Percentiles rank a stretch among this genome's conserved stretches.
These are phyloP conservation scores for Xylophagus ater DNA, from an alignment of 2,888 invertebrate genomes.

Conservation along the genomic window DNA sequence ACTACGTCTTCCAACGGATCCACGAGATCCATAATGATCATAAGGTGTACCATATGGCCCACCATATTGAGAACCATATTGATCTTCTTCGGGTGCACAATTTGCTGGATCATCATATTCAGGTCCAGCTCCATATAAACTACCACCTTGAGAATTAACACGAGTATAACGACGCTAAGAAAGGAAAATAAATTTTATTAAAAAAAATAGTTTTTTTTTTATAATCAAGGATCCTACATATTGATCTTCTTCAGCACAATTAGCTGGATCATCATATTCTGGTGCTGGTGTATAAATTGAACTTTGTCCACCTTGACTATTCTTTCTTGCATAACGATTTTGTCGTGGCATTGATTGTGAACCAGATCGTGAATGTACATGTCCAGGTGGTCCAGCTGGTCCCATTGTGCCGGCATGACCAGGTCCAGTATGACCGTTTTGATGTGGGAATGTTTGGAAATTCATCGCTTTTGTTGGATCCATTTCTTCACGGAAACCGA, in stretches of 20 bases:
- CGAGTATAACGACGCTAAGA: constrained; percentile 58
- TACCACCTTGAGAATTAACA: constrained; percentile 50
- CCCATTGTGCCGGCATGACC: constrained; percentile 73
- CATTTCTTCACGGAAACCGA: constrained; percentile 93
- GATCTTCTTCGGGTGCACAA: constrained; percentile 83
- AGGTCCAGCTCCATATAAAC: constrained; percentile 58
- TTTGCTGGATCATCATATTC: constrained; percentile 91
- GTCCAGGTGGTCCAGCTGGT: constrained; percentile 65
- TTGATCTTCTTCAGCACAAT: constrained; percentile 84
- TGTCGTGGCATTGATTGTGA: constrained; percentile 79
- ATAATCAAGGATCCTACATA: constrained; percentile 48
- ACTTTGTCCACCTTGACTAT: constrained; percentile 71
- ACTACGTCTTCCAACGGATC: constrained; percentile 61
- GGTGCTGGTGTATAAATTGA: constrained; percentile 74
- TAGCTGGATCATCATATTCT: constrained; percentile 88
- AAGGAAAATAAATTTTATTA: constrained; percentile 5
- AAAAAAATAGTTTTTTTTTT: not conserved
- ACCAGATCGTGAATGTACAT: constrained; percentile 72
- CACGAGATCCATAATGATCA: constrained; percentile 80
- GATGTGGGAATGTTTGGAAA: constrained; percentile 80
- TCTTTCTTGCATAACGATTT: constrained; percentile 57
- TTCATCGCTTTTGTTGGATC: constrained; percentile 83
- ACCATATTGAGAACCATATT: constrained; percentile 75
- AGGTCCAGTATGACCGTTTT: constrained; percentile 46
- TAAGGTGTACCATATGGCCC: constrained; percentile 70